A percentile compares a stretch with the other conserved stretches of the same genome.
These are phyloP conservation scores for Tipula vernalis DNA, from an alignment of 2,888 invertebrate genomes.

Conservation along the genomic window DNA sequence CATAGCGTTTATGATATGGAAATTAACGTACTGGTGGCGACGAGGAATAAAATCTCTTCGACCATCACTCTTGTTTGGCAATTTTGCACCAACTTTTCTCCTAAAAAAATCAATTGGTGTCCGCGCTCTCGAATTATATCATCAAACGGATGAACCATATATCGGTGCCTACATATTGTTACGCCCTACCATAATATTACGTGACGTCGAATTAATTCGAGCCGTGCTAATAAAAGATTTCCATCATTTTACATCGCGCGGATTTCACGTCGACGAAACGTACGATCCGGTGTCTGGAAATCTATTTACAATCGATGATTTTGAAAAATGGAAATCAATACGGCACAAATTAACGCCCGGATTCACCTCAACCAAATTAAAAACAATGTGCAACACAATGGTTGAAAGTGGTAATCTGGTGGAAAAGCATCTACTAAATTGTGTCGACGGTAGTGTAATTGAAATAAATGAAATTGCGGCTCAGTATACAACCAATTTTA, in stretches of 20 bases:
- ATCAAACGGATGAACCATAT: slow-evolving; percentile 25
- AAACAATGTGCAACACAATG: slow-evolving; percentile 43
- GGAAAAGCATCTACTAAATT: slow-evolving; percentile 30
- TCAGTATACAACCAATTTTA: slow-evolving; percentile 27
- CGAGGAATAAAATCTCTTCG: slow-evolving; percentile 39
- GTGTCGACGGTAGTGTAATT: slow-evolving; percentile 25
- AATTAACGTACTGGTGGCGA: slow-evolving; percentile 36
- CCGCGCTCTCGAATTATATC: slow-evolving; percentile 41
- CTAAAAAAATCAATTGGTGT: slow-evolving; percentile 43
- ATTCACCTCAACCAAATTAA: slow-evolving; percentile 47
- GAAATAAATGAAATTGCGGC: slow-evolving; percentile 32
- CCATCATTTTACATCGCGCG: slow-evolving; percentile 45
- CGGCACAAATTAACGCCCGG: slow-evolving; percentile 45
- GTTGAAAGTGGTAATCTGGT: slow-evolving; percentile 40
- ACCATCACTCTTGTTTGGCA: slow-evolving; percentile 45
- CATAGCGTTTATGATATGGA: neutral
- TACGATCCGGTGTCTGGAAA: slow-evolving; percentile 45
- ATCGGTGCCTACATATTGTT: slow-evolving; percentile 45
- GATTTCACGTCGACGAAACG: slow-evolving; percentile 40
- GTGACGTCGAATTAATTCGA: slow-evolving; percentile 44
- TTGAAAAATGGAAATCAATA: slow-evolving; percentile 43
- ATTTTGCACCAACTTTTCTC: slow-evolving; percentile 40
- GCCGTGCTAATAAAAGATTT: slow-evolving; percentile 45
- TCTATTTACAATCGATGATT: slow-evolving; percentile 41
- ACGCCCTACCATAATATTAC: slow-evolving; percentile 41